Conservation (phyloP, 2,888 invertebrate genomes). For the Rhingia rostrata region DNA sequence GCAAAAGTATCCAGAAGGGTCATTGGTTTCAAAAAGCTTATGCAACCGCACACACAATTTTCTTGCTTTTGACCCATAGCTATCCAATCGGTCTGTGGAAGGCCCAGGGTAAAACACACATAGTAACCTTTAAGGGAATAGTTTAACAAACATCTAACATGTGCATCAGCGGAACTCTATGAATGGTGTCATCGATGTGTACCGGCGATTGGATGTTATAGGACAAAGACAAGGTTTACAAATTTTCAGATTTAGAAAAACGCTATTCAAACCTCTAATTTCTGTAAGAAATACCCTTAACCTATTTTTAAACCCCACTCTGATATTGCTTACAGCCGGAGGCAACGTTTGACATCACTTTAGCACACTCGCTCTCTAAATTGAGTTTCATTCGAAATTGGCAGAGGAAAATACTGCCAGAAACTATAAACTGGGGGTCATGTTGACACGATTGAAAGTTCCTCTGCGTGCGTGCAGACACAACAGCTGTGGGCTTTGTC, state of each 20-base stretch:
- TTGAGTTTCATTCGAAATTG: constrained; percentile 38
- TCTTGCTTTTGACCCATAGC: too few species aligned
- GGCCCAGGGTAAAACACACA: too few species aligned
- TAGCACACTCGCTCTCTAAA: background rate
- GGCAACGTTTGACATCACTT: background rate
- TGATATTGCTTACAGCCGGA: constrained; percentile 33
- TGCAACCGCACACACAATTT: too few species aligned
- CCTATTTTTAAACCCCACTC: background rate
- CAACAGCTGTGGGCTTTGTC: constrained; percentile 60
- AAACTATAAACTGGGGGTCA: background rate
- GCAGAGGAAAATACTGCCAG: background rate
- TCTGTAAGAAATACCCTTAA: background rate
- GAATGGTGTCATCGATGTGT: too few species aligned
- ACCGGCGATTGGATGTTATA: too few species aligned
- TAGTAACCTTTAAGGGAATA: too few species aligned
- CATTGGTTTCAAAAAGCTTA: too few species aligned
- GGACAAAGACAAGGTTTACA: too few species aligned
- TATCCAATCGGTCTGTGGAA: too few species aligned
- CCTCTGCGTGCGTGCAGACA: constrained; percentile 10
- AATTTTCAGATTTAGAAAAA: too few species aligned
- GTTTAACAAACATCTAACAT: too few species aligned
- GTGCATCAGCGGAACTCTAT: background rate
- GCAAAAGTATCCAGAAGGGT: too few species aligned
- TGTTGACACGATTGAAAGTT: constrained; percentile 37
- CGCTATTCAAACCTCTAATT: background rate